phyloP scores from a whole-genome alignment of 2,113 vertebrate species.

The Typhlomys cinereus region DNA sequence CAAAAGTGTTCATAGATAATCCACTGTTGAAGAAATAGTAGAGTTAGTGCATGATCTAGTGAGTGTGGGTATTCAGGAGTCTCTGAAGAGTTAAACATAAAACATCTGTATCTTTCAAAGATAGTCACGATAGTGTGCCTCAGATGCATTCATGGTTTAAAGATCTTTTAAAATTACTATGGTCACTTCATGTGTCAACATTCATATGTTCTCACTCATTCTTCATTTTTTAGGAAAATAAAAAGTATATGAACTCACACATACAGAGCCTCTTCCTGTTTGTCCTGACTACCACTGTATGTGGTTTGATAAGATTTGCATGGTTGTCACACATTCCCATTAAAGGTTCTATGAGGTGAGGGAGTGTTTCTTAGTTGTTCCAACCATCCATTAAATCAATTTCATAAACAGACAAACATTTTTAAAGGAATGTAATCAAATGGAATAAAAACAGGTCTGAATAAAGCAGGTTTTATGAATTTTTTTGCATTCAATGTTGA shows the following conservation, averaged over 20 bases:
- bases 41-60: background rate
- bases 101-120: slow-evolving; percentile 31
- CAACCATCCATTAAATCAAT: background rate
- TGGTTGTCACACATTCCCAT: background rate
- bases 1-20: slow-evolving; percentile 49
- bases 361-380: background rate
- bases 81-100: background rate
- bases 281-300: background rate
- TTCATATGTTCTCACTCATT: slow-evolving; percentile 30
- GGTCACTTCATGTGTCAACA: background rate
- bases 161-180: background rate
- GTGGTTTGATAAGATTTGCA: background rate
- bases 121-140: background rate
- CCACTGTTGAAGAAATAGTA: background rate
- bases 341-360: background rate
- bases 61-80: background rate
- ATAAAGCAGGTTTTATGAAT: background rate
- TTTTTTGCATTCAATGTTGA: background rate
- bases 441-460: background rate
- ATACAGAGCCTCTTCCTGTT: background rate
- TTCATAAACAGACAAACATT: background rate
- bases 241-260: background rate
- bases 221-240: background rate
- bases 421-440: background rate
- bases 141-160: slow-evolving; percentile 5